Evolutionary conservation across 2,888 invertebrate species (phyloP).

Genomic region (Aporophyla lueneburgensis): DNA sequence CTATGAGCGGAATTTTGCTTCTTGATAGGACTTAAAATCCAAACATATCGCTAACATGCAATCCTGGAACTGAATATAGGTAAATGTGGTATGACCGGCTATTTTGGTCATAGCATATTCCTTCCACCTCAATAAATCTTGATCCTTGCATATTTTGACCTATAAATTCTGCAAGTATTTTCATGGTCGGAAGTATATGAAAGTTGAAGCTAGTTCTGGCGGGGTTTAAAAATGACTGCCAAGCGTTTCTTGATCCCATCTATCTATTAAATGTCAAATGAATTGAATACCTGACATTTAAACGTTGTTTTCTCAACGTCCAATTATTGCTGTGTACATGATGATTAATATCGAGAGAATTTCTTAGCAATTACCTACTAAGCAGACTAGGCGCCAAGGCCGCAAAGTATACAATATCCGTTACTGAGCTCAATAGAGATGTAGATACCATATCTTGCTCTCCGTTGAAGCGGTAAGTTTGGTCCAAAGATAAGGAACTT

Average conservation of each 20-base stretch:
- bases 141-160: not conserved
- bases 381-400: conserved; percentile 67
- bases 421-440: conserved; percentile 76
- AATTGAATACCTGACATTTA: conserved; percentile 47
- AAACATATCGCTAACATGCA: not conserved
- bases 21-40: not conserved
- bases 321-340: conserved; percentile 43
- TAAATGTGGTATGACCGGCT: not conserved
- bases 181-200: not conserved
- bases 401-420: conserved; percentile 69
- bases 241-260: conserved; percentile 34
- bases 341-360: conserved; percentile 48
- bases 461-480: conserved; percentile 71
- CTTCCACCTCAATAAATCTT: conserved; percentile 27
- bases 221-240: not conserved
- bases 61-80: not conserved
- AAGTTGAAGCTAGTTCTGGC: conserved; percentile 11
- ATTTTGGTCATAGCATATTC: not conserved
- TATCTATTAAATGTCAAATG: conserved; percentile 44
- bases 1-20: not conserved
- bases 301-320: conserved; percentile 37
- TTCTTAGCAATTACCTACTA: conserved; percentile 55
- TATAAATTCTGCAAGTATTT: conserved; percentile 20
- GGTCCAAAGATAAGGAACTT: conserved; percentile 71
- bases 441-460: conserved; percentile 70